Evolutionary conservation across 2,113 vertebrate species (phyloP).

Genomic region (Macroglossus sobrinus): DNA sequence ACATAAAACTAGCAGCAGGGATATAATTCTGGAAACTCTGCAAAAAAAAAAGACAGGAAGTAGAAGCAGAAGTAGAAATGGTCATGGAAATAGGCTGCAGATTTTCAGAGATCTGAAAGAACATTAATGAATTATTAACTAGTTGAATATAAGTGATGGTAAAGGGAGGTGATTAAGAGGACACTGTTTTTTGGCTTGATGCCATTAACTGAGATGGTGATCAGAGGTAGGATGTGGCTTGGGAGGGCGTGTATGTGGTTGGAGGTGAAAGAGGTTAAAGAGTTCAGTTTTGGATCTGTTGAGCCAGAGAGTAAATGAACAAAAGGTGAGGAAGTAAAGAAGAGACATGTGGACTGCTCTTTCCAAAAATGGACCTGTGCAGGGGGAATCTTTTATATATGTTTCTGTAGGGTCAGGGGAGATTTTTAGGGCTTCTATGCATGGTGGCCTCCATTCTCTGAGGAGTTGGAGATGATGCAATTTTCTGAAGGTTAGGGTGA

Average conservation of each 20-base stretch:
- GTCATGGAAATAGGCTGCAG: not conserved
- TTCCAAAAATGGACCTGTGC: not conserved
- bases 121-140: not conserved
- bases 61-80: not conserved
- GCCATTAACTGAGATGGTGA: not conserved
- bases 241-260: not conserved
- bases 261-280: not conserved
- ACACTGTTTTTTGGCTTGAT: not conserved
- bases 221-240: conserved; percentile 16
- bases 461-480: not conserved
- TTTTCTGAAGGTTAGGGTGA: not conserved
- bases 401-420: not conserved
- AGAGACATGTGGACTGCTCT: not conserved
- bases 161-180: not conserved
- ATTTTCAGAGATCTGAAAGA: not conserved
- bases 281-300: not conserved
- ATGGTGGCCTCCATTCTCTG: not conserved
- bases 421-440: not conserved
- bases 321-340: not conserved
- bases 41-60: not conserved
- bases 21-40: not conserved
- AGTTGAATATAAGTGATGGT: not conserved
- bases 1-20: not conserved
- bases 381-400: not conserved
- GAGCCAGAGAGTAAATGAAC: not conserved